Conservation (phyloP, 1,140 invertebrate genomes). For the Littorina saxatilis region DNA sequence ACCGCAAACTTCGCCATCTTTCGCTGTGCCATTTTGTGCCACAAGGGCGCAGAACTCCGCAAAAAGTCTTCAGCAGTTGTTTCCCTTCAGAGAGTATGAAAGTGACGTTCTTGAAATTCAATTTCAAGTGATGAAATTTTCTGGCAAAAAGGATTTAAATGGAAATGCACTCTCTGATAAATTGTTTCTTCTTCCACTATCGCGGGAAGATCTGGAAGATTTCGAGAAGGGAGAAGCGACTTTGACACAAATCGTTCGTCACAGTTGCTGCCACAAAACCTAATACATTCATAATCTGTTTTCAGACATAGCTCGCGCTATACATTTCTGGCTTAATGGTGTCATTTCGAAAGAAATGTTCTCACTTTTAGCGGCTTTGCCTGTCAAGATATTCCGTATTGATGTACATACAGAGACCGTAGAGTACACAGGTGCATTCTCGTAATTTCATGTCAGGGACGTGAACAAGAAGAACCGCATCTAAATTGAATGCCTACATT, state of each 20-base stretch:
- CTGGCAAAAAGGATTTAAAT: conserved; percentile 24
- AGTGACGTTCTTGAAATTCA: conserved; percentile 9
- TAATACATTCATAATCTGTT: neutral
- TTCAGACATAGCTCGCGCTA: too few relatives aligned
- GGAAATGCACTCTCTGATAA: conserved; percentile 17
- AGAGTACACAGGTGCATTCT: too few relatives aligned
- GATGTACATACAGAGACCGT: too few relatives aligned
- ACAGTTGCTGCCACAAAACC: conserved; percentile 6
- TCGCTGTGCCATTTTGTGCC: conserved; percentile 16
- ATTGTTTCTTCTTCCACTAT: conserved; percentile 11
- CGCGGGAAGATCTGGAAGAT: neutral
- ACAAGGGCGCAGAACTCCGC: conserved; percentile 4
- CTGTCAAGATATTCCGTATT: too few relatives aligned
- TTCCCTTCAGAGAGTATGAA: neutral
- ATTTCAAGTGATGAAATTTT: conserved; percentile 32
- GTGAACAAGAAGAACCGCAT: too few relatives aligned
- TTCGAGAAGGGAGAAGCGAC: neutral
- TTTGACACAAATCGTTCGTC: conserved; percentile 32
- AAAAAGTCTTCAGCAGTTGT: neutral
- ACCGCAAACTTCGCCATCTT: conserved; percentile 19
- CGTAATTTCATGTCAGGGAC: too few relatives aligned
- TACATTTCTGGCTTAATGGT: too few relatives aligned
- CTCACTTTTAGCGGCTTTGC: too few relatives aligned
- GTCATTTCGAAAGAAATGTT: too few relatives aligned
- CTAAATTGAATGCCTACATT: too few relatives aligned